A percentile compares a stretch with the other conserved stretches of the same genome.
These are phyloP conservation scores for Rhingia campestris DNA, from an alignment of 2,888 invertebrate species.

Conservation along the genomic window DNA sequence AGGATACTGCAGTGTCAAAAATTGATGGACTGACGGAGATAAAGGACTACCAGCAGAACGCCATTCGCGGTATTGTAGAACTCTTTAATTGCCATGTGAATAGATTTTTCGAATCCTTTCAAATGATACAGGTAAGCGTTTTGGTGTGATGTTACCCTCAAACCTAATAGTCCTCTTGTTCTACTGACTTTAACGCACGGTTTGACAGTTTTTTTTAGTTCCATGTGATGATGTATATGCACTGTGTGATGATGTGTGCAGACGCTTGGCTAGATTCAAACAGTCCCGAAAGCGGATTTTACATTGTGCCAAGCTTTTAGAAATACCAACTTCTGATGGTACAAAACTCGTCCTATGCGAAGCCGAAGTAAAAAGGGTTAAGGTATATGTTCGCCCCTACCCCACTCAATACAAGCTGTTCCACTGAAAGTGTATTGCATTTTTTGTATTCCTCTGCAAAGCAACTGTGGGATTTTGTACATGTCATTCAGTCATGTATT, in stretches of 20 bases:
- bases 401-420: constrained; percentile 23
- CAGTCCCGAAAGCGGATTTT: constrained; percentile 87
- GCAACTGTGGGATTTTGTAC: constrained; percentile 96
- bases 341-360: constrained; percentile 89
- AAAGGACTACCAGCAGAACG: constrained; percentile 93
- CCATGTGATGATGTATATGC: constrained; percentile 88
- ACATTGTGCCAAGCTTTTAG: constrained; percentile 91
- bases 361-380: constrained; percentile 90
- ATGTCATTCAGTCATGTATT: constrained; percentile 91
- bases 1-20: constrained; percentile 91
- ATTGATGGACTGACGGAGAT: constrained; percentile 94
- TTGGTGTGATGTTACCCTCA: constrained; percentile 8
- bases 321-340: constrained; percentile 92
- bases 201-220: constrained; percentile 85
- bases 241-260: constrained; percentile 87
- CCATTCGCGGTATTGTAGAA: constrained; percentile 91
- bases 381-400: constrained; percentile 83
- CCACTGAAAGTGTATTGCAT: constrained; percentile 44
- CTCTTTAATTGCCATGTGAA: constrained; percentile 91
- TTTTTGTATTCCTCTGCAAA: constrained; percentile 78
- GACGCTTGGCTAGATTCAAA: constrained; percentile 87
- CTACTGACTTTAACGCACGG: constrained; percentile 50
- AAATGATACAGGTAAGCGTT: constrained; percentile 57
- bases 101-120: constrained; percentile 54
- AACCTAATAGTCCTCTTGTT: constrained; percentile 50